Percentiles rank a stretch among this genome's conserved stretches.
Conservation (phyloP, 2,113 vertebrate species). For the Entelurus aequoreus region DNA sequence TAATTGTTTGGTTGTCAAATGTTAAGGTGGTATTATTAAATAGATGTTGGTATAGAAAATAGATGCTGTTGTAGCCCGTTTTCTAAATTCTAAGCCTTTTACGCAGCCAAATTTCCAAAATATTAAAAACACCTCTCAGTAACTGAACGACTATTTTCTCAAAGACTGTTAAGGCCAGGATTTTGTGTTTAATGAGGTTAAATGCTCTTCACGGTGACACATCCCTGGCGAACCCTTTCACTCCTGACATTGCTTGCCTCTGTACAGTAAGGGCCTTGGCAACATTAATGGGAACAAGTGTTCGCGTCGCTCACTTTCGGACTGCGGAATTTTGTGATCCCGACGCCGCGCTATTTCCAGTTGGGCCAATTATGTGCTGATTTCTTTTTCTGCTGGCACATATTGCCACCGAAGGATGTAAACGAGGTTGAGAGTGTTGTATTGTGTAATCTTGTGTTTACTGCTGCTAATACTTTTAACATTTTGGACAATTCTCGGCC, state of each 20-base stretch:
- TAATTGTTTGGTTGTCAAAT: too few relatives aligned
- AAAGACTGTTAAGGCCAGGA: not conserved
- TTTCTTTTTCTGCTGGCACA: not conserved
- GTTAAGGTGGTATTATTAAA: too few relatives aligned
- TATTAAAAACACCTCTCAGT: too few relatives aligned
- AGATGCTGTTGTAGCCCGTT: too few relatives aligned
- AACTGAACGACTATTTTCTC: slow-evolving; percentile 20
- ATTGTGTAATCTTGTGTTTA: not conserved
- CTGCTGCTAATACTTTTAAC: not conserved
- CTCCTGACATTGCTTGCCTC: not conserved
- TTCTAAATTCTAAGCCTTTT: too few relatives aligned
- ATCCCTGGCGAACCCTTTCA: not conserved
- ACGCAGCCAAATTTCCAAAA: too few relatives aligned
- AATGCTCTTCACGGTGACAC: not conserved
- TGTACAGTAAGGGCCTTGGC: not conserved
- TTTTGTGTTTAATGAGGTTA: not conserved
- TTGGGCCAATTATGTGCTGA: not conserved
- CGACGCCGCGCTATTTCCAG: not conserved
- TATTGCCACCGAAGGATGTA: not conserved
- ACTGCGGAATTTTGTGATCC: slow-evolving; percentile 6
- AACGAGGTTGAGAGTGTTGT: too few relatives aligned
- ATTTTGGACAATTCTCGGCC: not conserved
- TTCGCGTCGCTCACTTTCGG: not conserved
- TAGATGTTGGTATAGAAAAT: too few relatives aligned
- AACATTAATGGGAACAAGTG: slow-evolving; percentile 2